Conservation (phyloP, 2,797 vertebrate genomes). For the Rhinella marina region DNA sequence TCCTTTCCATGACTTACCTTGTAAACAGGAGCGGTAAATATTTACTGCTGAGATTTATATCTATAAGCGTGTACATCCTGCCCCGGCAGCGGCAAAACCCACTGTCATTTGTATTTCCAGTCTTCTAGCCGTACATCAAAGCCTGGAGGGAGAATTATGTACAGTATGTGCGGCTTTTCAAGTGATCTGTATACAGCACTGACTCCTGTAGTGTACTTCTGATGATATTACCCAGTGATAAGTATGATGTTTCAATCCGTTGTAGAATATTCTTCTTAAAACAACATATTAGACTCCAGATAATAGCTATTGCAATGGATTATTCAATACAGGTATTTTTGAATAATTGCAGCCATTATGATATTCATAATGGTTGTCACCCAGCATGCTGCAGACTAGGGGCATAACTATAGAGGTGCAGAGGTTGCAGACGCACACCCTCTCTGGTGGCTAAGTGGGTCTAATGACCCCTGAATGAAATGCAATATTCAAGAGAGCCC, state of each 20-base stretch:
- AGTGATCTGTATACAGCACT: not conserved
- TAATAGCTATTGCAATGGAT: not conserved
- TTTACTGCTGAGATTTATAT: constrained; percentile 48
- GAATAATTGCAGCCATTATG: not conserved
- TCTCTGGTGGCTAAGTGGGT: too few relatives aligned
- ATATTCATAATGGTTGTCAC: not conserved
- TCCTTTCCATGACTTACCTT: constrained; percentile 32
- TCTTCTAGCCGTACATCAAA: constrained; percentile 12
- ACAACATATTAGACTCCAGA: not conserved
- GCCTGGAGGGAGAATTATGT: constrained; percentile 6
- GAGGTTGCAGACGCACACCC: too few relatives aligned
- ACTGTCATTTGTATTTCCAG: constrained; percentile 35
- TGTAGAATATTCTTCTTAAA: not conserved
- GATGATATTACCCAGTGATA: not conserved
- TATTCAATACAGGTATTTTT: not conserved
- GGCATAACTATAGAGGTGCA: not conserved
- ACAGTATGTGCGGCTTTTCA: not conserved
- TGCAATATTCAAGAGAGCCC: too few relatives aligned
- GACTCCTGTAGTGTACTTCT: not conserved
- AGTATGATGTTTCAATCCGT: not conserved
- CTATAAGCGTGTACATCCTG: constrained; percentile 48
- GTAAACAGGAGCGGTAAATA: constrained; percentile 45
- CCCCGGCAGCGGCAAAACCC: constrained; percentile 9
- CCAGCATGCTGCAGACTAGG: not conserved
- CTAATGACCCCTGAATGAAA: too few relatives aligned